Evolutionary conservation across 2,113 vertebrate species (phyloP).

Genomic region (Chinchilla lanigera): DNA sequence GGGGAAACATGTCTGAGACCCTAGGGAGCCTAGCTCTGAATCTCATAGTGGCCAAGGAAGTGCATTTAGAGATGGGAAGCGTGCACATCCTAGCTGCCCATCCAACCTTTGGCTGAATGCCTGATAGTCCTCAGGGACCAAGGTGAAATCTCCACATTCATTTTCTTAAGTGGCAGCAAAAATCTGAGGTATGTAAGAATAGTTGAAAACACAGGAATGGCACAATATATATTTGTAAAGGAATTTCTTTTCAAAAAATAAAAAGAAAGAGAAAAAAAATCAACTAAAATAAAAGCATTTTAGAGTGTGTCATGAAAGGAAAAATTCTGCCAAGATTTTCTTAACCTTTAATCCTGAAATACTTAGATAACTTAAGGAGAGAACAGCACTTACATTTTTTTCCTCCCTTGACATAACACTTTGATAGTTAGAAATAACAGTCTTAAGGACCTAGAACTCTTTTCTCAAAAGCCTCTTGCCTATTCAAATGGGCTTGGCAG

Average conservation of each 20-base stretch:
- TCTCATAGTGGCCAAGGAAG: not conserved
- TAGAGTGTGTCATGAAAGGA: not conserved
- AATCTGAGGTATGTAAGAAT: not conserved
- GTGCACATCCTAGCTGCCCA: too few relatives aligned
- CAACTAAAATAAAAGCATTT: not conserved
- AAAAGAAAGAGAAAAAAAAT: not conserved
- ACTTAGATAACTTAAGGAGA: conserved; percentile 1
- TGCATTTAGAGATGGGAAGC: not conserved
- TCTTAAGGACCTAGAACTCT: conserved; percentile 1
- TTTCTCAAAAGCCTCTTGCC: not conserved
- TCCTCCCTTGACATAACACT: conserved; percentile 9
- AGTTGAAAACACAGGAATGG: not conserved
- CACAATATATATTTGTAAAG: not conserved
- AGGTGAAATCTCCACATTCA: not conserved
- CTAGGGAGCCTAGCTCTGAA: not conserved
- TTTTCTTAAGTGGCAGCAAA: not conserved
- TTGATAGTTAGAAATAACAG: not conserved
- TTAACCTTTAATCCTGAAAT: conserved; percentile 5
- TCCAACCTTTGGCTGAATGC: not conserved
- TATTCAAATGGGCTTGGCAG: not conserved
- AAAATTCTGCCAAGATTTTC: not conserved
- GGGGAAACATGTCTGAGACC: not conserved
- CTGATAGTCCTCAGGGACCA: not conserved
- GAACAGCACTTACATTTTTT: not conserved
- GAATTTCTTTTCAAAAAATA: not conserved